A percentile compares a stretch with the other conserved stretches of the same genome.
These are phyloP conservation scores for Bungarus multicinctus DNA, from an alignment of 2,113 vertebrate species.

Conservation along the genomic window DNA sequence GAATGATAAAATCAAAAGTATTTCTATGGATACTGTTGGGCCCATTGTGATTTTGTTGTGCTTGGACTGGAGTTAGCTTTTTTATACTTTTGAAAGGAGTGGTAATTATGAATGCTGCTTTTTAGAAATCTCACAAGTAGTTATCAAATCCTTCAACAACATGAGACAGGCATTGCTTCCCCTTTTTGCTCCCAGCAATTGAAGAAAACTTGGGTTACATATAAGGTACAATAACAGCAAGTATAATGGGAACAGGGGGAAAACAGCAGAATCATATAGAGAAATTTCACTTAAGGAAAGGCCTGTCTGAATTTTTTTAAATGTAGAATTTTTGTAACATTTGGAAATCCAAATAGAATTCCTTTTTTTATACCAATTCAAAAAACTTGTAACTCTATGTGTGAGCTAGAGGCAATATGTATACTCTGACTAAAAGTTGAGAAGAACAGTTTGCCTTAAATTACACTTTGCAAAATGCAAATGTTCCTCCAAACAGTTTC, in stretches of 20 bases:
- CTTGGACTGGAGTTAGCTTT: slow-evolving; percentile 33
- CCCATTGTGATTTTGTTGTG: slow-evolving; percentile 52
- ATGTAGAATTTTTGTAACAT: slow-evolving; percentile 32
- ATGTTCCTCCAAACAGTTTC: not conserved
- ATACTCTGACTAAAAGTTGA: not conserved
- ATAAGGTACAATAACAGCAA: slow-evolving; percentile 35
- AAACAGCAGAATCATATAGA: slow-evolving; percentile 25
- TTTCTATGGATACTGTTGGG: not conserved
- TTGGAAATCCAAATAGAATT: not conserved
- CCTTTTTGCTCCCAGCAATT: slow-evolving; percentile 38
- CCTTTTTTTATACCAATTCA: slow-evolving; percentile 5
- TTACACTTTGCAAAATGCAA: not conserved
- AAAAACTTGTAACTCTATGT: not conserved
- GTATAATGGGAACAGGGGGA: slow-evolving; percentile 13
- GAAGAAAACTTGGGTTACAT: slow-evolving; percentile 57
- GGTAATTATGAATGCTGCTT: slow-evolving; percentile 71
- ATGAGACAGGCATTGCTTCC: slow-evolving; percentile 35
- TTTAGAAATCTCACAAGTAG: slow-evolving; percentile 74
- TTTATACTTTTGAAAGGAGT: slow-evolving; percentile 48
- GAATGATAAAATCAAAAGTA: not conserved
- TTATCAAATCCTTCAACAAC: slow-evolving; percentile 59
- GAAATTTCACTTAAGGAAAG: slow-evolving; percentile 27
- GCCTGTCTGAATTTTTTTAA: slow-evolving; percentile 37
- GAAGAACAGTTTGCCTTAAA: not conserved
- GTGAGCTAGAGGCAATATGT: not conserved